A percentile compares a stretch with the other conserved stretches of the same genome.
Conservation (phyloP, 1,140 invertebrate genomes). For the Achatina immaculata region DNA sequence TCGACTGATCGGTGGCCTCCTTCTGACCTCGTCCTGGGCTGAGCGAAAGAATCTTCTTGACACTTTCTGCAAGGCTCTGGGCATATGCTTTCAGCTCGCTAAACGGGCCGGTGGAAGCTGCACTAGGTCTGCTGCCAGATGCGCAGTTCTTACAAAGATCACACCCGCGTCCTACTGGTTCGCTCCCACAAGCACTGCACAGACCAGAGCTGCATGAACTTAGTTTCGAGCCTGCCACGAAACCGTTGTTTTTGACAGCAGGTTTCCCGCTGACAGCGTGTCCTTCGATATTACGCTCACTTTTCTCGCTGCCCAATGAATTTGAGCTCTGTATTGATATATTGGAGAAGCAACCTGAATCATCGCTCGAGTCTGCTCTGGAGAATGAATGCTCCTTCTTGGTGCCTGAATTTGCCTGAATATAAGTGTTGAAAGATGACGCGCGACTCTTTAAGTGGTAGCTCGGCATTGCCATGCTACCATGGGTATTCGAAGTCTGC, state of each 20-base stretch:
- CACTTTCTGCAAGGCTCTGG: neutral
- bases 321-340: neutral
- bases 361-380: neutral
- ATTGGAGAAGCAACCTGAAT: neutral
- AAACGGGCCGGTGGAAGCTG: neutral
- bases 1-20: neutral
- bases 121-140: too few relatives aligned
- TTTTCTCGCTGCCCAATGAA: neutral
- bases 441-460: neutral
- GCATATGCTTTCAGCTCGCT: conserved; percentile 15
- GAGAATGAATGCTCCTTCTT: neutral
- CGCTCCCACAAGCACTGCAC: neutral
- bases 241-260: neutral
- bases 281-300: neutral
- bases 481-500: neutral
- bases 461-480: neutral
- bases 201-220: neutral
- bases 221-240: neutral
- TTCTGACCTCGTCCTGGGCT: neutral
- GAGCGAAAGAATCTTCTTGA: neutral
- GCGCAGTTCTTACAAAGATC: conserved; percentile 1
- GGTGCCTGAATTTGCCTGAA: neutral
- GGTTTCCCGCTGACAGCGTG: neutral
- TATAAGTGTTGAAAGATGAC: neutral
- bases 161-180: neutral